Evolutionary conservation across 2,888 invertebrate species (phyloP).

Genomic region (Polydrusus tereticollis): DNA sequence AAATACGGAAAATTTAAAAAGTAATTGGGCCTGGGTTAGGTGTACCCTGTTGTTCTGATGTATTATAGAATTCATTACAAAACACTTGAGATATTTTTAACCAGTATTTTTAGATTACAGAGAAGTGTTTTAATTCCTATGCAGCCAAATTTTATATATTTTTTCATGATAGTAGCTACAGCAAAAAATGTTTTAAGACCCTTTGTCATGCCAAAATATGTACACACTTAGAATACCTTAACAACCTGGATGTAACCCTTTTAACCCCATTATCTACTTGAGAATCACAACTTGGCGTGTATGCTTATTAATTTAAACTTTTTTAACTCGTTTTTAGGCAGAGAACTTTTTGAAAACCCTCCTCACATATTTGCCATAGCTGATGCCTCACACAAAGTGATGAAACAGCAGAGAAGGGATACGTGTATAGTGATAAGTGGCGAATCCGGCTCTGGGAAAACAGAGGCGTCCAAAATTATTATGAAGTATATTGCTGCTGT

Average conservation of each 20-base stretch:
- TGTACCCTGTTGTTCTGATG: background rate
- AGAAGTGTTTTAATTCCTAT: too few relatives aligned
- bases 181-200: too few relatives aligned
- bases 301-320: too few relatives aligned
- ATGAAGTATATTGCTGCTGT: conserved; percentile 99
- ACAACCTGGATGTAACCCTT: too few relatives aligned
- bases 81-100: conserved; percentile 15
- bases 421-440: conserved; percentile 98
- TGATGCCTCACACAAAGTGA: conserved; percentile 94
- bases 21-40: too few relatives aligned
- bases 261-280: too few relatives aligned
- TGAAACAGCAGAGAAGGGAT: conserved; percentile 91
- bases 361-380: conserved; percentile 99
- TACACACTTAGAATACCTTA: too few relatives aligned
- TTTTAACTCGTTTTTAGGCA: conserved; percentile 69
- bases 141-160: too few relatives aligned
- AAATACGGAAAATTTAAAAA: too few relatives aligned
- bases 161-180: too few relatives aligned
- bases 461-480: conserved; percentile 98
- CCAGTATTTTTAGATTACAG: conserved; percentile 4
- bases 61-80: background rate
- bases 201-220: too few relatives aligned
- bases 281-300: too few relatives aligned
- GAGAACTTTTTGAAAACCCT: conserved; percentile 96
- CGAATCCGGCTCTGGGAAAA: conserved; percentile 98